Evolutionary conservation across 2,888 invertebrate species (phyloP).

Genomic region (Tenthredo notha): DNA sequence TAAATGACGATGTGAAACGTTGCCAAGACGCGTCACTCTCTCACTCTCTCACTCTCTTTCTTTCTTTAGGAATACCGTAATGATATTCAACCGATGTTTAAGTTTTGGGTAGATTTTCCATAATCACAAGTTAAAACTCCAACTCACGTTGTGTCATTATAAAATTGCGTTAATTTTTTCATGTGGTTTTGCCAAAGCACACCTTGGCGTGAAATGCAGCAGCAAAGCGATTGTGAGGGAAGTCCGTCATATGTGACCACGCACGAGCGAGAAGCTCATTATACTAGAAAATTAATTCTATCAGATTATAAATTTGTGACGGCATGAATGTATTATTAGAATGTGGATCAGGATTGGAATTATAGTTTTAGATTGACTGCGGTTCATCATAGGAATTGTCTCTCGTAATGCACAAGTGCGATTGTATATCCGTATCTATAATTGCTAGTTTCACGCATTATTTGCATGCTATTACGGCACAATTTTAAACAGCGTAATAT

Average conservation of each 20-base stretch:
- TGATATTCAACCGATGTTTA: background rate
- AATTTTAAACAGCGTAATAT: background rate
- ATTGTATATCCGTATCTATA: background rate
- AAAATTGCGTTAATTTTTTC: background rate
- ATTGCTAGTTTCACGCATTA: background rate
- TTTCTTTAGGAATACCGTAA: background rate
- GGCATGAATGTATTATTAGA: conserved; percentile 50
- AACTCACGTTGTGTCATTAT: background rate
- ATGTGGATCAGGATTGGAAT: conserved; percentile 22
- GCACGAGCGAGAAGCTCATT: conserved; percentile 52
- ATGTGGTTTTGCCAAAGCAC: background rate
- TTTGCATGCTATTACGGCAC: conserved; percentile 13
- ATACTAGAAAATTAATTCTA: conserved; percentile 65
- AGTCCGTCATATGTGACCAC: conserved; percentile 2
- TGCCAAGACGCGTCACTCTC: background rate
- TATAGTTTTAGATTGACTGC: background rate
- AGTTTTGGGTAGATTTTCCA: background rate
- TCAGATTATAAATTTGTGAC: conserved; percentile 59
- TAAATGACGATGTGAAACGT: background rate
- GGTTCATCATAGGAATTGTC: background rate
- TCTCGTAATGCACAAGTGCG: background rate
- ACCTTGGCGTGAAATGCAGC: background rate
- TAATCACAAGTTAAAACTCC: background rate
- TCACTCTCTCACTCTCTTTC: background rate
- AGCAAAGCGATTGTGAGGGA: background rate